Evolutionary conservation across 2,888 invertebrate species (phyloP), one percentile per base, ranked within the genome.

Genomic region (Himalopsyche tibetana): DNA sequence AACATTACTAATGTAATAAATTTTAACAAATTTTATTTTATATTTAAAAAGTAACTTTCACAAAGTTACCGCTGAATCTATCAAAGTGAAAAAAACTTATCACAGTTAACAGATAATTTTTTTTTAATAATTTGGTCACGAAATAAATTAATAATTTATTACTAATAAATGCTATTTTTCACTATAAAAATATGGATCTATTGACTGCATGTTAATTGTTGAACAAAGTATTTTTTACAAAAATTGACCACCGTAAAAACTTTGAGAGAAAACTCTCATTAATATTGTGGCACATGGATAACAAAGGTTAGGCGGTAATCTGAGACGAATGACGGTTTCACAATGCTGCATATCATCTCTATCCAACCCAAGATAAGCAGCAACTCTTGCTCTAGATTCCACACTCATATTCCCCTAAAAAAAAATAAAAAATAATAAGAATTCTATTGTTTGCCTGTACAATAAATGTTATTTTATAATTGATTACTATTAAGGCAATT

Each of bases 231-330:
- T 69, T 28, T 69, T 8, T 69, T 74, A 74, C 38, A 74, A 38
- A 74, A 74, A 74, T 15, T 38, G 38, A 36, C n/a, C 36, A 36
- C 74, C 38, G 15, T 74, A 38, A 36, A 38, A 36, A 36, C 38
- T 9, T 38, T 74, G 74, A 12, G 74, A 74, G 11, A 74, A 15
- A 74, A 74, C 74, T 12, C 36, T 74, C 38, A 74, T 38, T 36
- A 74, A 36, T 38, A 74, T 15, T 74, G 74, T 74, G 74, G 74
- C 74, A 74, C 74, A 74, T 38, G 19, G 74, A 74, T 74, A 36
- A 5, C 19, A 28, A 12, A 74, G 74, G 15, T 74, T 74, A 15
- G 15, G 74, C 12, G 36, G 74, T 11, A 74, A 19, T 12, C 36
- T 36, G 11, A 74, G 36, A 74, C 74, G 38, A 74, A 74, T 28